Evolutionary conservation across 2,888 invertebrate genomes (phyloP).

Genomic region (Campoplex capitator): DNA sequence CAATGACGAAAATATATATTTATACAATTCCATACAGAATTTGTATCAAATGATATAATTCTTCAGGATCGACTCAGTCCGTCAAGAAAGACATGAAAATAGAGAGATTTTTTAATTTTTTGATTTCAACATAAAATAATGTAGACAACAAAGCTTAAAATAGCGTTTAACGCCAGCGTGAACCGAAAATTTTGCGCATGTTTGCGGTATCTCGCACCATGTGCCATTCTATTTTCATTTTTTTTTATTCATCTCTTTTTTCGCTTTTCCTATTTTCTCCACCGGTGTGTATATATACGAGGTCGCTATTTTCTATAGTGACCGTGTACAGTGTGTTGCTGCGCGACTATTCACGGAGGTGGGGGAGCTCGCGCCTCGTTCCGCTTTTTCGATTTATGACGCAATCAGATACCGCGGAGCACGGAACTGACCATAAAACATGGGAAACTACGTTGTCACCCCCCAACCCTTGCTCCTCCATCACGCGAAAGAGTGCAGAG

Average conservation of each 20-base stretch:
- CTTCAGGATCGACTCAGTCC: neutral
- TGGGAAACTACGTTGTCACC: slow-evolving; percentile 81
- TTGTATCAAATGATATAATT: neutral
- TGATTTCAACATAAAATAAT: neutral
- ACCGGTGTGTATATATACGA: neutral
- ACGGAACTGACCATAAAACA: slow-evolving; percentile 82
- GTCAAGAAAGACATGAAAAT: neutral
- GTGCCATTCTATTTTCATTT: neutral
- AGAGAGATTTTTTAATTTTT: neutral
- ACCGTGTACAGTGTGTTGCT: slow-evolving; percentile 22
- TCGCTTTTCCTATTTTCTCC: neutral
- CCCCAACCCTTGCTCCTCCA: slow-evolving; percentile 68
- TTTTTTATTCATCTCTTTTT: neutral
- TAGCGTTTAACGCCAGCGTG: slow-evolving; percentile 25
- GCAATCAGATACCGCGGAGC: slow-evolving; percentile 82
- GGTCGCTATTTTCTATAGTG: slow-evolving; percentile 31
- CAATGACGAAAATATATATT: neutral
- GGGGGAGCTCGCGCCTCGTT: slow-evolving; percentile 63
- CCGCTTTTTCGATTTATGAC: slow-evolving; percentile 80
- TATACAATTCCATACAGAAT: neutral
- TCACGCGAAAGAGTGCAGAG: slow-evolving; percentile 47
- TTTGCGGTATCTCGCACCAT: slow-evolving; percentile 40
- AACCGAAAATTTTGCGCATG: slow-evolving; percentile 43
- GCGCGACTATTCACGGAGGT: slow-evolving; percentile 51
- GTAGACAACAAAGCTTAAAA: slow-evolving; percentile 14